A percentile compares a stretch with the other conserved stretches of the same genome.
Evolutionary conservation across 2,888 invertebrate genomes (phyloP).

Genomic region (Synanthedon vespiformis): DNA sequence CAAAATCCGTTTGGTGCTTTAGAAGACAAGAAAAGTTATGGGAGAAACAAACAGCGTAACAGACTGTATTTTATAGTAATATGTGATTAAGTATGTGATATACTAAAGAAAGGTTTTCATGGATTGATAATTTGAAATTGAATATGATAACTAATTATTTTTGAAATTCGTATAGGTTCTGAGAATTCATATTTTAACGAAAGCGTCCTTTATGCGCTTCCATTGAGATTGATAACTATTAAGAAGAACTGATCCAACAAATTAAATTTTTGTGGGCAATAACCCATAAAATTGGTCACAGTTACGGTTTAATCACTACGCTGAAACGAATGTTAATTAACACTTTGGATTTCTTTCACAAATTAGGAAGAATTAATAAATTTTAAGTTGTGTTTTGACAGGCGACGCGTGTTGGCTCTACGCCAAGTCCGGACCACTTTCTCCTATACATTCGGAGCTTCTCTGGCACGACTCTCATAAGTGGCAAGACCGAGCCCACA

Average conservation of each 20-base stretch:
- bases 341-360: conserved; percentile 45
- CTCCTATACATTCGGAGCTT: conserved; percentile 39
- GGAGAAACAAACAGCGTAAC: too few species aligned
- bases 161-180: too few species aligned
- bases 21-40: too few species aligned
- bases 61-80: too few species aligned
- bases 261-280: conserved; percentile 10
- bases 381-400: conserved; percentile 40
- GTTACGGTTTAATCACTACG: conserved; percentile 41
- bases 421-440: conserved; percentile 37
- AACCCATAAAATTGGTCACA: conserved; percentile 9
- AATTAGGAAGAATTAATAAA: conserved; percentile 56
- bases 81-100: too few species aligned
- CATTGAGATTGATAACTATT: too few species aligned
- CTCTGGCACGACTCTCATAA: conserved; percentile 12
- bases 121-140: too few species aligned
- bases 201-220: too few species aligned
- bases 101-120: too few species aligned
- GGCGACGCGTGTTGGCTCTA: conserved; percentile 33
- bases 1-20: too few species aligned
- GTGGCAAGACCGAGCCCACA: conserved; percentile 37
- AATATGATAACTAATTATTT: too few species aligned
- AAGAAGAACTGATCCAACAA: neutral
- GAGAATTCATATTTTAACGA: too few species aligned
- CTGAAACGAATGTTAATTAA: conserved; percentile 59